Conservation (phyloP, 2,888 invertebrate genomes). For the Pachymerium ferrugineum region DNA sequence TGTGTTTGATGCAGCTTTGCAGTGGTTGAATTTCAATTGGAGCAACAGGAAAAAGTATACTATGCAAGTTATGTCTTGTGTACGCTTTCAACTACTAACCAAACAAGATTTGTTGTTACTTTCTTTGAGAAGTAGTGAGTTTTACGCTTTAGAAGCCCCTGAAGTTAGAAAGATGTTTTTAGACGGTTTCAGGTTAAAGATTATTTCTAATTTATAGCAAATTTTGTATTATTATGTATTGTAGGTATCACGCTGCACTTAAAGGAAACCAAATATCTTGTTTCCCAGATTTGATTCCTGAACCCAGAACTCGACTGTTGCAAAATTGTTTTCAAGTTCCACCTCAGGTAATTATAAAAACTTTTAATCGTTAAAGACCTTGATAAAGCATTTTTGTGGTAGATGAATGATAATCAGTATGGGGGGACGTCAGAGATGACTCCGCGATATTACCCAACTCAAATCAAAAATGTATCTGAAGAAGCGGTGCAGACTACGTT, state of each 20-base stretch:
- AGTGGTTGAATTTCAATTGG: not conserved
- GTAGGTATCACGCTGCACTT: not conserved
- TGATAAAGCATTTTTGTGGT: too few species aligned
- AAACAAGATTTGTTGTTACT: not conserved
- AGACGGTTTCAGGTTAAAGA: not conserved
- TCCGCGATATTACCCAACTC: too few species aligned
- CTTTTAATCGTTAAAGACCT: too few species aligned
- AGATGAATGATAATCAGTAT: too few species aligned
- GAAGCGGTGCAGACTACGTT: too few species aligned
- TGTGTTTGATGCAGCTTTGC: not conserved
- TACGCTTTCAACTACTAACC: not conserved
- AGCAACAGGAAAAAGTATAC: not conserved
- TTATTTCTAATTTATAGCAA: too few species aligned
- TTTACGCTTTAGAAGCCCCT: not conserved
- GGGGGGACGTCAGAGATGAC: too few species aligned
- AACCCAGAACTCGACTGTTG: not conserved
- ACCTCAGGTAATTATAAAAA: too few species aligned
- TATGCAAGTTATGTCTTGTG: not conserved
- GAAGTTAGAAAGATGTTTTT: not conserved
- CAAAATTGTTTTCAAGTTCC: too few species aligned
- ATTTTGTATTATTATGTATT: too few species aligned
- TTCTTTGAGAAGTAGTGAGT: not conserved
- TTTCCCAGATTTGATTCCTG: not conserved
- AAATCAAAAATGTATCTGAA: too few species aligned
- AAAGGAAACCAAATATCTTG: not conserved